Conservation (phyloP, 2,113 vertebrate species). For the Tor tambroides region DNA sequence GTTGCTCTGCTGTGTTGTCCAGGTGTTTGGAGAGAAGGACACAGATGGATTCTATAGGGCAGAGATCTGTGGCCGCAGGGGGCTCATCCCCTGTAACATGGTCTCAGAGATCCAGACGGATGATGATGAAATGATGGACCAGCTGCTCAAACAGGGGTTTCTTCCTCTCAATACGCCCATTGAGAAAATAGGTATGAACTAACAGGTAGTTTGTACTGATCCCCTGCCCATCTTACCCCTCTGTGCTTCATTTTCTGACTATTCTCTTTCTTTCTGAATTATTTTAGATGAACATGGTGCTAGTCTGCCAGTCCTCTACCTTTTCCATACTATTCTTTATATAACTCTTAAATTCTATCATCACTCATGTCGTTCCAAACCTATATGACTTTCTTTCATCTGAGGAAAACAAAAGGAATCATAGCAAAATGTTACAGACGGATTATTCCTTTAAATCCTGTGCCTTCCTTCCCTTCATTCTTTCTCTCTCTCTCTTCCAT, state of each 20-base stretch:
- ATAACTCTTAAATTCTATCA: background rate
- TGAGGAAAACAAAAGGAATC: background rate
- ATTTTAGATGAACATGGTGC: background rate
- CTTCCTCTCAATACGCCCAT: conserved; percentile 94
- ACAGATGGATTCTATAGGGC: conserved; percentile 95
- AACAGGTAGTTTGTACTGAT: background rate
- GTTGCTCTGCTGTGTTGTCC: conserved; percentile 36
- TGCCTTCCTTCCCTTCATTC: conserved; percentile 43
- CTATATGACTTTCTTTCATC: background rate
- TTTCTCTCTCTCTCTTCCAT: conserved; percentile 31
- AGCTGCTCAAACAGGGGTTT: conserved; percentile 95
- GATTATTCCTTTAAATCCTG: conserved; percentile 25
- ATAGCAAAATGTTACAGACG: background rate
- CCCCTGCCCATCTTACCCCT: conserved; percentile 38
- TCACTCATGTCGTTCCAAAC: background rate
- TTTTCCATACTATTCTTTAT: background rate
- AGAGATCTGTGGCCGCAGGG: conserved; percentile 84
- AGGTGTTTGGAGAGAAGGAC: conserved; percentile 97
- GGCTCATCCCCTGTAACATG: conserved; percentile 98
- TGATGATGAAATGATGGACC: conserved; percentile 93
- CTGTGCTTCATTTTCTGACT: conserved; percentile 3
- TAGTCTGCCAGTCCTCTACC: background rate
- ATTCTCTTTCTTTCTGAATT: background rate
- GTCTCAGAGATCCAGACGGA: conserved; percentile 97
- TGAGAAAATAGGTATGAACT: conserved; percentile 86